Evolutionary conservation across 2,888 invertebrate species (phyloP).

Genomic region (Macaria notata): DNA sequence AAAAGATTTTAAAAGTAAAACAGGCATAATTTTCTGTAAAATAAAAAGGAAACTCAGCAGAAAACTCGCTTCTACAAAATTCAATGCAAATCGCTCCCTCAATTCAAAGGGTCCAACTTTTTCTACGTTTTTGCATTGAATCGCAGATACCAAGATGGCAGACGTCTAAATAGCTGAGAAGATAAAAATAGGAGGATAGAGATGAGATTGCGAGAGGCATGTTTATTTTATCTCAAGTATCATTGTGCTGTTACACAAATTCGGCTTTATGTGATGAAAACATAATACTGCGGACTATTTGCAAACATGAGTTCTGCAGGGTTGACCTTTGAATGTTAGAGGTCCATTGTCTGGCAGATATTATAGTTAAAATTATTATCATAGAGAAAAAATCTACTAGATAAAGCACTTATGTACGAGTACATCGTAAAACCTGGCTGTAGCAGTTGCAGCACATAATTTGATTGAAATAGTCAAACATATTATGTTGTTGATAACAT

Average conservation of each 20-base stretch:
- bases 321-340: too few species aligned
- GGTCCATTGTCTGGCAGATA: too few species aligned
- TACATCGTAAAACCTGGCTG: too few species aligned
- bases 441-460: too few species aligned
- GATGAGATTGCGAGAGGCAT: constrained; percentile 8
- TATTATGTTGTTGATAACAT: too few species aligned
- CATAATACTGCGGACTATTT: neutral
- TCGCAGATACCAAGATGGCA: constrained; percentile 17
- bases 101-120: constrained; percentile 10
- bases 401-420: too few species aligned
- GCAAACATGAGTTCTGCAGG: too few species aligned
- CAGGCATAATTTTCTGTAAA: too few species aligned
- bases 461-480: too few species aligned
- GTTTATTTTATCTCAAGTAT: neutral
- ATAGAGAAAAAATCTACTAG: too few species aligned
- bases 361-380: too few species aligned
- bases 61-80: constrained; percentile 10
- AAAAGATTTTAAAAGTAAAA: too few species aligned
- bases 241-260: neutral
- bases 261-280: neutral
- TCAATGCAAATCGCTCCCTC: constrained; percentile 14
- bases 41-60: neutral
- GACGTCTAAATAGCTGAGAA: constrained; percentile 18
- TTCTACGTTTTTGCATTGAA: constrained; percentile 9
- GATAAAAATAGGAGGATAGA: constrained; percentile 13